Base-by-base conservation (phyloP, 2,113 vertebrate species). In the Heliornis fulica region DNA sequence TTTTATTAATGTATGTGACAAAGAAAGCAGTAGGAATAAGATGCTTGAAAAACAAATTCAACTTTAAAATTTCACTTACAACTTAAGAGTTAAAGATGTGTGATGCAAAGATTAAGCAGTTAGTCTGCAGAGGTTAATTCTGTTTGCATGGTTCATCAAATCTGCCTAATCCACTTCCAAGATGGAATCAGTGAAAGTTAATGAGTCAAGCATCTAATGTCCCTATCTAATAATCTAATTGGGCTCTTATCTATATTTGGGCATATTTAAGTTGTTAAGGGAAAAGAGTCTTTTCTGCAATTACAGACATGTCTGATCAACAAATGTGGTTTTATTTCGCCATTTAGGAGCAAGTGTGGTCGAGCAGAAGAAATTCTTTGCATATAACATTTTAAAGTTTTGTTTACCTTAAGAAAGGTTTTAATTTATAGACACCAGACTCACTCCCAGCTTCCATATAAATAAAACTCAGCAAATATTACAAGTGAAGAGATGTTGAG, bases 191-290 rank as follows among this genome's bases (percentile, higher is more conserved):
- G 72, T 71, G 77, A 48, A 91, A 96, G 87, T 94, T 97, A 94
- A 94, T 94, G 83, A 94, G 56, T 84, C 89, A 92, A 94, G 60
- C 56, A 92, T 79, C 77, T 61, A 76, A 85, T 82, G 79, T 71
- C 74, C 8, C n/a, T 79, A 85, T 93, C 90, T 94, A 92, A 89
- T 81, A 87, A 94, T 89, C 95, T 97, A 94, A 96, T 84, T 87
- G 87, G 76, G 71, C 56, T 78, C 83, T 95, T 94, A 97, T 94
- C 91, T 92, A 54, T 90, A 75, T 90, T 90, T 83, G 34, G 72
- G 68, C 48, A 57, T 78, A 94, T 74, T 94, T 83, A 64, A 86
- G 81, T 75, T 72, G 69, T 89, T 91, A 75, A 59, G 51, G 41
- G 43, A 19, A 69, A 57, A 50, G 57, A 70, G 34, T 25, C 20